phyloP scores from a whole-genome alignment of 2,888 invertebrate genomes.

The Drosophila vallismaia region DNA sequence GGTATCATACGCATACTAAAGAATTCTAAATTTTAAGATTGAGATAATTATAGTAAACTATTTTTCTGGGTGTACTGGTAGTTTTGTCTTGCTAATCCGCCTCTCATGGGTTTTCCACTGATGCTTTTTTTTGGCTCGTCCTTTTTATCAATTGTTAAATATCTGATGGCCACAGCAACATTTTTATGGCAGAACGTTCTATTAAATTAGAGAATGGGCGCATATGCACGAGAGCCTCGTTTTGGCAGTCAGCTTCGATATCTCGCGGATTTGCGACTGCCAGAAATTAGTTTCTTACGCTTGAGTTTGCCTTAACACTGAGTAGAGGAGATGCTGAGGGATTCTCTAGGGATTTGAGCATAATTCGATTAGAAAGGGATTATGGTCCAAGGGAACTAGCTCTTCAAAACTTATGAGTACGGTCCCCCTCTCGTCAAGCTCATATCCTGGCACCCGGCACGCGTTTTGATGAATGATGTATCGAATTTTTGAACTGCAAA shows the following conservation, averaged over 20 bases:
- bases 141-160: constrained; percentile 73
- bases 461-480: constrained; percentile 75
- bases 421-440: constrained; percentile 30
- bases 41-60: too few relatives aligned
- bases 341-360: constrained; percentile 63
- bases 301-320: constrained; percentile 65
- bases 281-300: constrained; percentile 78
- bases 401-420: constrained; percentile 48
- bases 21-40: too few relatives aligned
- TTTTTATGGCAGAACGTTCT: constrained; percentile 65
- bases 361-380: constrained; percentile 80
- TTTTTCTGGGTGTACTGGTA: constrained; percentile 30
- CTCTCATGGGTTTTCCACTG: constrained; percentile 67
- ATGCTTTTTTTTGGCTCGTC: constrained; percentile 36
- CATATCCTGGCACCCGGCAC: constrained; percentile 49
- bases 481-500: constrained; percentile 70
- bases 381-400: constrained; percentile 53
- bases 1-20: too few relatives aligned
- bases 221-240: constrained; percentile 63
- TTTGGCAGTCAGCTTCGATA: constrained; percentile 27
- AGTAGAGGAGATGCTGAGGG: background rate
- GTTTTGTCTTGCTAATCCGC: constrained; percentile 56
- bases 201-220: constrained; percentile 66
- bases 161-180: constrained; percentile 70
- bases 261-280: constrained; percentile 52